Evolutionary conservation across 1,140 invertebrate genomes (phyloP).

Genomic region (Trichonephila inaurata): DNA sequence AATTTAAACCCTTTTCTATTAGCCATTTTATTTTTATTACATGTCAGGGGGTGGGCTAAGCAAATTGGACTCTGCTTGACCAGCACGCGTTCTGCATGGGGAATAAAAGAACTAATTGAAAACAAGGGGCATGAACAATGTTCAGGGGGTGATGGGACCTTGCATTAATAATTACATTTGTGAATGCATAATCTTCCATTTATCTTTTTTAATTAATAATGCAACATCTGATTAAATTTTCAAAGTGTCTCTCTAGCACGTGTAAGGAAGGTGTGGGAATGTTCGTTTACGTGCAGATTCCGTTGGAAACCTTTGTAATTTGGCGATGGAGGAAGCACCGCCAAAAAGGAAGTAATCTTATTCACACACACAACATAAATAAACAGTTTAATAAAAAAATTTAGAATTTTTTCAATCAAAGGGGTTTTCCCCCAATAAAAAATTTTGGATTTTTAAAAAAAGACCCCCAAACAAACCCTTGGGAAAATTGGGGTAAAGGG

Average conservation of each 20-base stretch:
- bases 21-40: background rate
- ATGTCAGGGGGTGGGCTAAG: background rate
- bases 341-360: too few species aligned
- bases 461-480: too few species aligned
- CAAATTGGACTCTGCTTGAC: background rate
- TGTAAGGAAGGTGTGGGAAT: background rate
- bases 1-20: constrained; percentile 1
- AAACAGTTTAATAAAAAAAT: too few species aligned
- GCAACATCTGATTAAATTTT: background rate
- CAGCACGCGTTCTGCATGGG: background rate
- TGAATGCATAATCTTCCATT: background rate
- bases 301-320: background rate
- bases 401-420: too few species aligned
- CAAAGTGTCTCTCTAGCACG: background rate
- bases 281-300: background rate
- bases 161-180: background rate
- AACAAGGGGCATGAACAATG: background rate
- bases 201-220: background rate
- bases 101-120: background rate
- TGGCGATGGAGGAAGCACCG: background rate
- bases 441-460: too few species aligned
- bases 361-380: too few species aligned
- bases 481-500: too few species aligned
- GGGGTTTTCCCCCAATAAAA: too few species aligned
- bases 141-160: background rate